A percentile compares a stretch with the other conserved stretches of the same genome.
Conservation (phyloP, 2,888 invertebrate genomes). For the Xestia sexstrigata region DNA sequence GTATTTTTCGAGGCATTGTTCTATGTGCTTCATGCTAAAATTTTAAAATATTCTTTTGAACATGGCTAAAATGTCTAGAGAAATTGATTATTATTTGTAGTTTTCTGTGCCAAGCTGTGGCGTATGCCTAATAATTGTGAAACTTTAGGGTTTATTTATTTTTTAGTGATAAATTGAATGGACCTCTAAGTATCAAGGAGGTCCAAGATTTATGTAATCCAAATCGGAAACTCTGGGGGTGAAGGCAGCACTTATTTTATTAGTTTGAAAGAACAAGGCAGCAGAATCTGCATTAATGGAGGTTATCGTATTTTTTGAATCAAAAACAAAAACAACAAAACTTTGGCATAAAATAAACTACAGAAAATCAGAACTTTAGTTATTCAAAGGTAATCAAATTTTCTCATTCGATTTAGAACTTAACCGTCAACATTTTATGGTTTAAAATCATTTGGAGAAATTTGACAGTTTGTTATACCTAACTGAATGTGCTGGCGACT, state of each 20-base stretch:
- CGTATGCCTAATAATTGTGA: too few species aligned
- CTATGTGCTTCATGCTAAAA: conserved; percentile 83
- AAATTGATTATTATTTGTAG: neutral
- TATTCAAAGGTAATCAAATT: too few species aligned
- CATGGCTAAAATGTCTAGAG: neutral
- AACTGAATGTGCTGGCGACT: too few species aligned
- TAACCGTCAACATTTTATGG: too few species aligned
- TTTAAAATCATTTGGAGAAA: too few species aligned
- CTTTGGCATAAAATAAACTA: too few species aligned
- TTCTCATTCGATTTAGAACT: too few species aligned
- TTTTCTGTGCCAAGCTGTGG: neutral
- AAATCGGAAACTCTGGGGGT: too few species aligned
- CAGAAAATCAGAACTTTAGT: neutral
- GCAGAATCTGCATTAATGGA: neutral
- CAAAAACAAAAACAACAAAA: too few species aligned
- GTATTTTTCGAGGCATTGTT: conserved; percentile 77
- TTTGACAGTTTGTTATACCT: too few species aligned
- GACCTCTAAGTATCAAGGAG: neutral
- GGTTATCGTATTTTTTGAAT: too few species aligned
- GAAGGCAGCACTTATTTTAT: neutral
- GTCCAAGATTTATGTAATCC: neutral
- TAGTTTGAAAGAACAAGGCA: neutral
- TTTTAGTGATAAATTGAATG: neutral
- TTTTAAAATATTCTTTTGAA: neutral
- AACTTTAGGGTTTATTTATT: neutral